Base-by-base conservation (phyloP, 2,113 vertebrate species). In the Elgaria multicarinata region DNA sequence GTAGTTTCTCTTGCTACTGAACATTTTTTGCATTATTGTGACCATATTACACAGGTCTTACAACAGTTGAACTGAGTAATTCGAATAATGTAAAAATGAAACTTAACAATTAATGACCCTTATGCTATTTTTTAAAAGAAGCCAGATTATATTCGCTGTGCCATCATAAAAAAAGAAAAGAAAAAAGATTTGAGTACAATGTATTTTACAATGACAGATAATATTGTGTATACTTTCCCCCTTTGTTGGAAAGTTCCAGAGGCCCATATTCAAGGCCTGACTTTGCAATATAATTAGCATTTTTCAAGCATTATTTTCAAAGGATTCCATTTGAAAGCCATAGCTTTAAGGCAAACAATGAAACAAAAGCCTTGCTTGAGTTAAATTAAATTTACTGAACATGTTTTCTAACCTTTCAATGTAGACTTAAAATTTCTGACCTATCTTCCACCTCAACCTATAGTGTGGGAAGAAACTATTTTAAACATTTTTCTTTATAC, bases 391-490 rank as follows among this genome's bases (percentile, higher is more conserved):
- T 89, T 50, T 83, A 89, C 33, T 83, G 39, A 64, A 58, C 80
- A 89, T 50, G 69, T 64, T 83, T 83, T 88, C 79, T 88, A 82
- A 75, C 18, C 18, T 31, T 75, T 82, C 53, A 72, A 62, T 81
- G 36, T 13, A 83, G 28, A n/a, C 42, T 74, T 83, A 58, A 89
- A 18, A 66, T 16, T 46, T 46, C 62, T n/a, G 50, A 83, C 55
- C 67, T 39, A 82, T n/a, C 26, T 74, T 71, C 12, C n/a, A 55
- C 36, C n/a, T 33, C 39, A 82, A 62, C 31, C 53, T 75, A 10
- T 14, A 64, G 16, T 42, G 50, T 22, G 3, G 67, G 36, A 62
- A 2, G 78, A 28, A 62, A 2, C 36, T 12, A 24, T 82, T 58
- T 74, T 88, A 81, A 81, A 44, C 13, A 42, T 74, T 79, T 24